A percentile compares a stretch with the other conserved stretches of the same genome.
Evolutionary conservation across 2,888 invertebrate genomes (phyloP).

Genomic region (Sarcophaga rosellei): DNA sequence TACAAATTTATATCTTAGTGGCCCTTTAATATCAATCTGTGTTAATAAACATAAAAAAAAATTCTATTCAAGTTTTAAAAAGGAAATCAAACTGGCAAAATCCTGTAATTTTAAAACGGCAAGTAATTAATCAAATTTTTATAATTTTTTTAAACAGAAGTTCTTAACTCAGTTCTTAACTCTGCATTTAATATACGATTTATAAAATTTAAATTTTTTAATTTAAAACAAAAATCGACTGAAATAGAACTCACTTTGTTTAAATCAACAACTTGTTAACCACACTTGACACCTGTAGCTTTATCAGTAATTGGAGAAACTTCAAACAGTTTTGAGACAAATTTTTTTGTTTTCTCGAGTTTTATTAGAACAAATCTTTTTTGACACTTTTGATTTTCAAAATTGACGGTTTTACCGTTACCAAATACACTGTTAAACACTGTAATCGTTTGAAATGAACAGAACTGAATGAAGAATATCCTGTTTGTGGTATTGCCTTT

Average conservation of each 20-base stretch:
- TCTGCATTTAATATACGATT: not conserved
- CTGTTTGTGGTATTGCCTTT: slow-evolving; percentile 65
- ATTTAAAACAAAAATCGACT: not conserved
- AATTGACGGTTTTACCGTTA: not conserved
- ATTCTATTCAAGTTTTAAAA: too few relatives aligned
- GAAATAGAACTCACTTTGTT: slow-evolving; percentile 46
- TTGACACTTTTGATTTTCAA: not conserved
- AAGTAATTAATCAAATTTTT: too few relatives aligned
- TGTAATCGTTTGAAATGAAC: slow-evolving; percentile 65
- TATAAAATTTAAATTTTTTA: not conserved
- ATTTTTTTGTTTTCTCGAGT: slow-evolving; percentile 6
- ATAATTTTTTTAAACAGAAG: too few relatives aligned
- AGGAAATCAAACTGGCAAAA: too few relatives aligned
- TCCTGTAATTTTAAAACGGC: too few relatives aligned
- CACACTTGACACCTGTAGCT: slow-evolving; percentile 63
- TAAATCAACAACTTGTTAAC: slow-evolving; percentile 22
- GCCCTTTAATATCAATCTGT: too few relatives aligned
- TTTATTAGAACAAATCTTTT: not conserved
- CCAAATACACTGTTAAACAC: slow-evolving; percentile 28
- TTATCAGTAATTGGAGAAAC: slow-evolving; percentile 36
- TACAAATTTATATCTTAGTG: too few relatives aligned
- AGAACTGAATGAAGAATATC: slow-evolving; percentile 67
- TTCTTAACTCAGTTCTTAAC: too few relatives aligned
- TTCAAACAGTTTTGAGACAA: slow-evolving; percentile 1
- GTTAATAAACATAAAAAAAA: too few relatives aligned